These are phyloP conservation scores for Stegodyphus mimosarum DNA, from an alignment of 1,140 invertebrate species.

Conservation along the genomic window DNA sequence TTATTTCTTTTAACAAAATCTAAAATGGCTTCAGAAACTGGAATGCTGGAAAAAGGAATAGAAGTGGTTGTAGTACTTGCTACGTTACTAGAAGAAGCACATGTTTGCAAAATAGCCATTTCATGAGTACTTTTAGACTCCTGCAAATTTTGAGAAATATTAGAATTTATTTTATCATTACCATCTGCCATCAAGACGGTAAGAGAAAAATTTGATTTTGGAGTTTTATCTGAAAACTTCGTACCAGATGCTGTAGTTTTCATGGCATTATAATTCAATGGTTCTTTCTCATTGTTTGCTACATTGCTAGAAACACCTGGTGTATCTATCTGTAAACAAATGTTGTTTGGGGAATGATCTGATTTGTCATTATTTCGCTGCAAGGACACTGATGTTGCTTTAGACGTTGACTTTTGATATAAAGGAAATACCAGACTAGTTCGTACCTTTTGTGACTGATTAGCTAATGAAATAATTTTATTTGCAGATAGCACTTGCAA, in stretches of 20 bases:
- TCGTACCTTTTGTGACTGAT: constrained; percentile 30
- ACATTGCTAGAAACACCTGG: constrained; percentile 8
- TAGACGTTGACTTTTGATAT: not conserved
- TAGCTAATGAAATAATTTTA: constrained; percentile 54
- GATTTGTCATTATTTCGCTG: constrained; percentile 7
- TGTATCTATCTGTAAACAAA: constrained; percentile 30
- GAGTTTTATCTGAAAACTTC: not conserved
- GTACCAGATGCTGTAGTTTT: not conserved
- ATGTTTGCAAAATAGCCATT: no score
- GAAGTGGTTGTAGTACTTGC: no score
- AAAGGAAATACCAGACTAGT: constrained; percentile 17
- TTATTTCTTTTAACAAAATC: no score
- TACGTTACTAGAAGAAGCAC: no score
- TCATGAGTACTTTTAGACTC: no score
- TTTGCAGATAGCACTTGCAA: constrained; percentile 55
- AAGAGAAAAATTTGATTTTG: constrained; percentile 46
- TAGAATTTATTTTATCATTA: not conserved
- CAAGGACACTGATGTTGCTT: constrained; percentile 13
- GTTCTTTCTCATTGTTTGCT: not conserved
- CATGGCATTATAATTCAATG: not conserved
- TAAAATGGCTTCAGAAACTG: no score
- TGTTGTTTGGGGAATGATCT: not conserved
- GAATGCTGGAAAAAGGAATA: no score
- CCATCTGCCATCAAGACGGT: constrained; percentile 37
- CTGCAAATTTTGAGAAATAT: no score